These are phyloP conservation scores for Merops nubicus DNA, from an alignment of 2,113 vertebrate genomes.

Conservation along the genomic window DNA sequence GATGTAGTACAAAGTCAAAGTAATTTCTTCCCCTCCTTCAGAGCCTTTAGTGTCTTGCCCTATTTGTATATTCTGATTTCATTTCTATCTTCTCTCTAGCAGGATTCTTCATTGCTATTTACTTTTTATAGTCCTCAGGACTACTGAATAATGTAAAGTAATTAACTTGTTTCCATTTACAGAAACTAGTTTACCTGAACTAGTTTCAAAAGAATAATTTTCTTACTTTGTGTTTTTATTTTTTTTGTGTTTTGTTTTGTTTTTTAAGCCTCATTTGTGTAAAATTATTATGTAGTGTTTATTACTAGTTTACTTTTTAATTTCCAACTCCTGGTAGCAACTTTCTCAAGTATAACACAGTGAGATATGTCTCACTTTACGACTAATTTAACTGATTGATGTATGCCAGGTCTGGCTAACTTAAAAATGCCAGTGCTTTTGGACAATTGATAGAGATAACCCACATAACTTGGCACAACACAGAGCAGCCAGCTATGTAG, in stretches of 20 bases:
- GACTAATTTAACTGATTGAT: not conserved
- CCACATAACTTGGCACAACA: not conserved
- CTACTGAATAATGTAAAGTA: not conserved
- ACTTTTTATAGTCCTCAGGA: not conserved
- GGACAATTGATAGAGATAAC: not conserved
- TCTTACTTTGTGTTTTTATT: not conserved
- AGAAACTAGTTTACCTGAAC: not conserved
- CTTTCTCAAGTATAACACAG: not conserved
- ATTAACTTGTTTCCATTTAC: not conserved
- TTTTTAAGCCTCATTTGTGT: not conserved
- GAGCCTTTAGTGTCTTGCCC: not conserved
- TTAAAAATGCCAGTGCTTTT: not conserved
- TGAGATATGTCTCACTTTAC: not conserved
- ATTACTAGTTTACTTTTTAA: not conserved
- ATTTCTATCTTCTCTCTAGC: not conserved
- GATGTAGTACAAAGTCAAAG: not conserved
- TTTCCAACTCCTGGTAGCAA: not conserved
- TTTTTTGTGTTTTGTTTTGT: no score
- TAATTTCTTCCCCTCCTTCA: not conserved
- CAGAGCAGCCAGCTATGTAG: fast-evolving
- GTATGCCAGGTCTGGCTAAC: not conserved
- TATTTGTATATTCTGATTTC: not conserved
- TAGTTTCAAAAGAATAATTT: not conserved
- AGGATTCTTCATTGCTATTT: not conserved
- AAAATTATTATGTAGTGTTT: not conserved